Base-by-base conservation (phyloP, 2,113 vertebrate species). In the Oxyruncus cristatus region DNA sequence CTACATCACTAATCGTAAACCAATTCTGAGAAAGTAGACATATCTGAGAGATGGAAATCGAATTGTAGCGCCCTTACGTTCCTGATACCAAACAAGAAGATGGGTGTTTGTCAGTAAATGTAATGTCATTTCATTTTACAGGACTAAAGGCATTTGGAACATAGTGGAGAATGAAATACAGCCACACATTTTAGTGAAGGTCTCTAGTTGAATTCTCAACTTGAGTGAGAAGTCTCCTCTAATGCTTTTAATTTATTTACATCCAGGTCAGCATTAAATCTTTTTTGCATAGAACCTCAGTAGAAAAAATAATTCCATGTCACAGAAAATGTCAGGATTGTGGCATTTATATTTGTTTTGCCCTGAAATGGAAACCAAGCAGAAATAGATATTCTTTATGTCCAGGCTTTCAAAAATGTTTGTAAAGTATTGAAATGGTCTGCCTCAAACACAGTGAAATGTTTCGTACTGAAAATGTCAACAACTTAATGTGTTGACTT, bases 291-390 rank as follows among this genome's bases (percentile, higher is more conserved):
- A 72, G 30, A 78, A 27, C 49, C 33, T 89, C 61, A 20, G 52
- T 39, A 50, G 52, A 75, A 47, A 93, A 53, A 81, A 28, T 58
- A 74, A 87, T 94, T 68, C 33, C 5, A 44, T 85, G 94, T 87
- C 35, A 63, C 24, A 75, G 30, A 82, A 92, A 85, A 93, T 89
- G 47, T 58, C 52, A 66, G 56, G 52, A 59, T 42, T 81, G 12
- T 94, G 70, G 46, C 65, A 71, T 91, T 91, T 91, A 33, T 80
- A 71, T 91, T 91, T 84, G 33, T 59, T 85, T 89, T 85, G 53
- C 26, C 24, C 39, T 82, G 44, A 46, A 94, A 86, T 85, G 15
- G 74, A 94, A 87, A 50, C 53, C 42, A 83, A 44, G 16, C 65
- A 42, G 21, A 87, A 91, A 82, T 62, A 87, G 81, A 65, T 66